Evolutionary conservation across 2,113 vertebrate genomes (phyloP), one percentile per base, ranked within the genome.

Genomic region (Myiozetetes cayanensis): DNA sequence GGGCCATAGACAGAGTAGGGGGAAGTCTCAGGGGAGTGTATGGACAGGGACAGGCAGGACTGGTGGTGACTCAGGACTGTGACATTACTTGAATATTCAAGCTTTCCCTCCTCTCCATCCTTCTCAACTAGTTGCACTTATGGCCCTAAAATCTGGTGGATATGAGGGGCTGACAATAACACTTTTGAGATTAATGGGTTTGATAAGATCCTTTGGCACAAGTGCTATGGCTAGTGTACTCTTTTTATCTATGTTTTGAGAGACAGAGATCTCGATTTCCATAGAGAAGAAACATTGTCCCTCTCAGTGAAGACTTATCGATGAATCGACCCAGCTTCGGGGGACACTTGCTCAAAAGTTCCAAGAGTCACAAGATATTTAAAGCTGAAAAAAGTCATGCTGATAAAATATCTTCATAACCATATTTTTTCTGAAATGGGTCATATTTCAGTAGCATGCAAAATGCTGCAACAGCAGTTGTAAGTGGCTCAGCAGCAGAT

Each of bases 161-260:
- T 71, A 14, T 6, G 39, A 17, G 9, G 16, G 14, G 30, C 39
- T 84, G 14, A 30, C 20, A 17, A 4, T 31, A 65, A 72, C 7
- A 17, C 21, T 73, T 22, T 53, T 41, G 63, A 73, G 16, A 81
- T 46, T 33, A 30, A 55, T 8, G 10, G n/a, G 2, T 85, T 80
- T 55, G 8, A 37, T n/a, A n/a, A 0, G 0, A 75, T 41, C 27
- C 58, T 76, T 73, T 68, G 35, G 47, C 58, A 68, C 0, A 0
- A 63, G 4, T 33, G 18, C n/a, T 9, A 15, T 14, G 10, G 24
- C 31, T 28, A 31, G 24, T 20, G 12, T 14, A 19, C 9, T 43
- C 14, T 30, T 83, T 67, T 61, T 19, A 43, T 25, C 30, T 44
- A 5, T 9, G 18, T 23, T 68, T 88, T 55, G 10, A 20, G 30